A percentile compares a stretch with the other conserved stretches of the same genome.
Conservation (phyloP, 2,797 vertebrate species). For the Lophura swinhoii region DNA sequence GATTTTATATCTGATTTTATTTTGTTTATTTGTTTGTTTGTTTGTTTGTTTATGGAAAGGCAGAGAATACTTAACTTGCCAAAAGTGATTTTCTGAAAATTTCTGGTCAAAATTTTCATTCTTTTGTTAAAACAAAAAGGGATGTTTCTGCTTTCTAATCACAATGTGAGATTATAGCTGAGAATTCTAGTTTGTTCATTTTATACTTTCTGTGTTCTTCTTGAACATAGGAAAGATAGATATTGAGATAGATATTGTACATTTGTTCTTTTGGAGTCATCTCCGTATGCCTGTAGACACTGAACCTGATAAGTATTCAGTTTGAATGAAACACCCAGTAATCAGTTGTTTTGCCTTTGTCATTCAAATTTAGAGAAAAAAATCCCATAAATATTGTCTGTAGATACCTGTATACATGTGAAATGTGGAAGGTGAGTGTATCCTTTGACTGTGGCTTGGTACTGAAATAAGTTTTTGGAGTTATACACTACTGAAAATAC, state of each 20-base stretch:
- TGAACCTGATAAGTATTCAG: not conserved
- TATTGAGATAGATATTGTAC: not conserved
- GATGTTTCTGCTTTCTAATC: not conserved
- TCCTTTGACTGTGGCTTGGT: not conserved
- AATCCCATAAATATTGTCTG: not conserved
- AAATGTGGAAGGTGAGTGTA: not conserved
- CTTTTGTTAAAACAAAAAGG: not conserved
- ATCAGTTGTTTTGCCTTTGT: not conserved
- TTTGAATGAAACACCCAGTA: not conserved
- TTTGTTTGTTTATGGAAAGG: not conserved
- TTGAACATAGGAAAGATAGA: not conserved
- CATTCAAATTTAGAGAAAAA: not conserved
- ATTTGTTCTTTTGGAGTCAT: rapidly evolving
- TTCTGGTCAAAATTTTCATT: not conserved
- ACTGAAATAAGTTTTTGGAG: not conserved
- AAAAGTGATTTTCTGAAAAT: no score
- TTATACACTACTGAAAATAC: not conserved
- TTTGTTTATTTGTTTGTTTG: no score
- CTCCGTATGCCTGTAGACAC: not conserved
- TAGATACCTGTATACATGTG: not conserved
- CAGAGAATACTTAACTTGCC: not conserved
- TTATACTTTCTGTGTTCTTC: not conserved
- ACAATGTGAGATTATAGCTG: not conserved
- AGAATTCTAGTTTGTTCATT: not conserved
- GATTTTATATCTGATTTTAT: not conserved